These are phyloP conservation scores for Gorsachius magnificus DNA, from an alignment of 2,797 vertebrate genomes.

Conservation along the genomic window DNA sequence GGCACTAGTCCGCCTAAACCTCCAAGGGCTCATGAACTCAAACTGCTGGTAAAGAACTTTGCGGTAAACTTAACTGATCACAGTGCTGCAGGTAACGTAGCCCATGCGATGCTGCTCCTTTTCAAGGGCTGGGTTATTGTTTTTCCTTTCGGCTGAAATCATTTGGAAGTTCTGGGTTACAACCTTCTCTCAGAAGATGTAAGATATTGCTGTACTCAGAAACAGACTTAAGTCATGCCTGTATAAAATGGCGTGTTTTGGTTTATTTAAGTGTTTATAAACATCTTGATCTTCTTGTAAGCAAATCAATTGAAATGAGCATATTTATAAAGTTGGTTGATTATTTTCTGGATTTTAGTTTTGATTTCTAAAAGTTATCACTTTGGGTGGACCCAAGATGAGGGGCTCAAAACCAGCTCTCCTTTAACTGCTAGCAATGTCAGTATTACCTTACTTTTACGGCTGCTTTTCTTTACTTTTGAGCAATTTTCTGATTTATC, in stretches of 20 bases:
- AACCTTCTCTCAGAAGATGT: neutral
- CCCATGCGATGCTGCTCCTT: fast-evolving
- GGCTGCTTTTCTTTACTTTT: neutral
- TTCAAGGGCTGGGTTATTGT: neutral
- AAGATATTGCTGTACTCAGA: neutral
- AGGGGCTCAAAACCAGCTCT: neutral
- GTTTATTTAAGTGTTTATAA: neutral
- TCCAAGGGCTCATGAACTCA: slow-evolving; percentile 92
- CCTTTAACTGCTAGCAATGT: neutral
- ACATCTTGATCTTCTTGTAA: neutral
- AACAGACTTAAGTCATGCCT: neutral
- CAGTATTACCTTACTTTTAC: neutral
- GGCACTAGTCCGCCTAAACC: slow-evolving; percentile 91
- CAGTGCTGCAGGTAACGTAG: slow-evolving; percentile 81
- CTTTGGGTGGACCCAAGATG: neutral
- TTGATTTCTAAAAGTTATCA: neutral
- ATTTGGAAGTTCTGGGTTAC: neutral
- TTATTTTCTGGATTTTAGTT: neutral
- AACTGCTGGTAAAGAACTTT: slow-evolving; percentile 90
- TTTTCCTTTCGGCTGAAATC: neutral
- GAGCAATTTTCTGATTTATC: neutral
- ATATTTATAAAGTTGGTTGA: neutral
- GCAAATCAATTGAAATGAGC: neutral
- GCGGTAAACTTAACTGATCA: slow-evolving; percentile 71
- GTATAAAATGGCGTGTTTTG: neutral